These are phyloP conservation scores for Apis laboriosa DNA, from an alignment of 1,140 invertebrate genomes.

Conservation along the genomic window DNA sequence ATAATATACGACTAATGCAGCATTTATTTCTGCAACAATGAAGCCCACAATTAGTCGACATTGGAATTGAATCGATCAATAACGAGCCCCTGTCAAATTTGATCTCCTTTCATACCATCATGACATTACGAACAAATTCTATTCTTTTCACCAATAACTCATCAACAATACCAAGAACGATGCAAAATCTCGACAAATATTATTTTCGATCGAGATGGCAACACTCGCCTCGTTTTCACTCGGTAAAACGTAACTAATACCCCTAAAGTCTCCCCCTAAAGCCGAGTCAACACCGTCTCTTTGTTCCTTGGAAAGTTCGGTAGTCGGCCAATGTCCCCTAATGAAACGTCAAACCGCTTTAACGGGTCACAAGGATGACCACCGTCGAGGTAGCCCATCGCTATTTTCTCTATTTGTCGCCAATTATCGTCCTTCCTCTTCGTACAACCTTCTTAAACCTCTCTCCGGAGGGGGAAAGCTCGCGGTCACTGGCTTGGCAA, in stretches of 20 bases:
- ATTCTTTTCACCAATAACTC: too few species aligned
- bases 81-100: too few species aligned
- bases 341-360: slow-evolving; percentile 66
- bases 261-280: not conserved
- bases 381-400: slow-evolving; percentile 22
- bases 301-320: not conserved
- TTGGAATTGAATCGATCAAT: too few species aligned
- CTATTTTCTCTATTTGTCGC: slow-evolving; percentile 69
- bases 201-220: too few species aligned
- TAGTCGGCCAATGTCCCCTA: slow-evolving; percentile 37
- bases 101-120: too few species aligned
- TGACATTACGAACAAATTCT: too few species aligned
- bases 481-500: slow-evolving; percentile 49
- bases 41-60: not conserved
- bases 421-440: slow-evolving; percentile 62
- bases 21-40: not conserved
- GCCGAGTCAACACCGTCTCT: not conserved
- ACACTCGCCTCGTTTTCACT: too few species aligned
- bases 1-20: not conserved
- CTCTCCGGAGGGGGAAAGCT: slow-evolving; percentile 6
- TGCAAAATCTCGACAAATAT: too few species aligned
- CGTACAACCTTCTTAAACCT: slow-evolving; percentile 35
- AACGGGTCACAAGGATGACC: slow-evolving; percentile 35
- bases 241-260: not conserved
- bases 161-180: too few species aligned